Percentiles rank a stretch among this genome's conserved stretches.
phyloP scores from a whole-genome alignment of 2,113 vertebrate species.

The Anoplopoma fimbria region DNA sequence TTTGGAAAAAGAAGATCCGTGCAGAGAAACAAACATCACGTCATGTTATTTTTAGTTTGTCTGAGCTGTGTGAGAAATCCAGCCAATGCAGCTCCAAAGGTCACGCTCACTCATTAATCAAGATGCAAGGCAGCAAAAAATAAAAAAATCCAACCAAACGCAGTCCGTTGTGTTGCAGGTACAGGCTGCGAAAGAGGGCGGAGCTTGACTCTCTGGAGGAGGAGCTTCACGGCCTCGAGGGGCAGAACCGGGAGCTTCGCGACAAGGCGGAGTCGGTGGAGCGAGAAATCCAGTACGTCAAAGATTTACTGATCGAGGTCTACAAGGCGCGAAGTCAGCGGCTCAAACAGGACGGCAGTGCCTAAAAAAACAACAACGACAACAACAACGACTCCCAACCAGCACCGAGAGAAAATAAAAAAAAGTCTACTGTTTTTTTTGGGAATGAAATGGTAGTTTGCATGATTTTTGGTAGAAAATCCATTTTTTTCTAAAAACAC shows the following conservation, averaged over 20 bases:
- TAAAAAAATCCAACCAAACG: constrained; percentile 6
- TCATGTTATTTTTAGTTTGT: neutral
- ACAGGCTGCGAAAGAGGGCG: constrained; percentile 92
- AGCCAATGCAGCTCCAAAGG: constrained; percentile 9
- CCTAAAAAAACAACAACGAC: constrained; percentile 64
- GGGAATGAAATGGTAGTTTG: constrained; percentile 70
- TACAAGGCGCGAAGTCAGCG: constrained; percentile 95
- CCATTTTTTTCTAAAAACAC: constrained; percentile 65
- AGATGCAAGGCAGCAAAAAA: constrained; percentile 57
- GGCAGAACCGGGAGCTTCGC: constrained; percentile 90
- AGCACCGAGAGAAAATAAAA: constrained; percentile 61
- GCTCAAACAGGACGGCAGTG: constrained; percentile 86
- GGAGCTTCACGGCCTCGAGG: constrained; percentile 91
- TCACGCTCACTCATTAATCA: constrained; percentile 32
- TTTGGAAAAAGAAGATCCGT: neutral
- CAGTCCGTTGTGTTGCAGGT: constrained; percentile 76
- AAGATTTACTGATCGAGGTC: constrained; percentile 94
- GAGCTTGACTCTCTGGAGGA: constrained; percentile 93
- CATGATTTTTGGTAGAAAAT: constrained; percentile 82
- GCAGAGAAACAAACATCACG: constrained; percentile 13
- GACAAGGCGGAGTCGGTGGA: constrained; percentile 94
- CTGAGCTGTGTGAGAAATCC: constrained; percentile 18
- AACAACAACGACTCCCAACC: constrained; percentile 41
- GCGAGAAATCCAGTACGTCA: constrained; percentile 94
- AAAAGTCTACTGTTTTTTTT: constrained; percentile 59